A percentile compares a stretch with the other conserved stretches of the same genome.
Evolutionary conservation across 2,113 vertebrate genomes (phyloP).

Genomic region (Synchiropus splendidus): DNA sequence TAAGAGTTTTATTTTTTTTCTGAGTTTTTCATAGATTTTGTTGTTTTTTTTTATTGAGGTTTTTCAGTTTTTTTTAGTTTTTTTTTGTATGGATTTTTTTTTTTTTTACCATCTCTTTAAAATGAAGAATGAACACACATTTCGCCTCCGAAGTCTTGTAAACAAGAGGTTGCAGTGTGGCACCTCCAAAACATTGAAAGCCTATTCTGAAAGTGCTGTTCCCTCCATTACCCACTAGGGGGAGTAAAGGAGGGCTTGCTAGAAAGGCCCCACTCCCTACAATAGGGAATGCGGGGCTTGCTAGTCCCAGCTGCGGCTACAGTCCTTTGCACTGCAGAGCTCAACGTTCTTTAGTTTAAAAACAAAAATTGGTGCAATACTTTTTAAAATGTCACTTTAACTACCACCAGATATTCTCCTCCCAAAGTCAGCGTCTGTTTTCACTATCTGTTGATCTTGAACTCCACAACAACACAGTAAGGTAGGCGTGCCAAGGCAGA

Average conservation of each 20-base stretch:
- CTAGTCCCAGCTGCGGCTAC: conserved; percentile 98
- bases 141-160: conserved; percentile 89
- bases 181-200: conserved; percentile 94
- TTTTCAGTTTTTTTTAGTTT: conserved; percentile 40
- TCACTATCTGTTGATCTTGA: conserved; percentile 78
- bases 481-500: conserved; percentile 95
- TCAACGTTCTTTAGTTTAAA: conserved; percentile 93
- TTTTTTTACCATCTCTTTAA: conserved; percentile 77
- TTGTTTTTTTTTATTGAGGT: conserved; percentile 21
- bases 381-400: conserved; percentile 66
- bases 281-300: conserved; percentile 68
- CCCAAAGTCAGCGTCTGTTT: conserved; percentile 79
- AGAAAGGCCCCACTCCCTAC: conserved; percentile 43
- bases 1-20: conserved; percentile 40
- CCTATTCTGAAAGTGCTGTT: conserved; percentile 97
- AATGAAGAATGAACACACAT: conserved; percentile 96
- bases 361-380: conserved; percentile 97
- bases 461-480: conserved; percentile 86
- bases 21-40: conserved; percentile 16
- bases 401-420: conserved; percentile 73
- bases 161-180: conserved; percentile 88
- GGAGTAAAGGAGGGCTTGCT: conserved; percentile 68
- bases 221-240: conserved; percentile 60
- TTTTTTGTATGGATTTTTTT: conserved; percentile 23
- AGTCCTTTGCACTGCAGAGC: conserved; percentile 93